These are phyloP conservation scores for Phortica magna DNA, from an alignment of 2,888 invertebrate species.

Conservation along the genomic window DNA sequence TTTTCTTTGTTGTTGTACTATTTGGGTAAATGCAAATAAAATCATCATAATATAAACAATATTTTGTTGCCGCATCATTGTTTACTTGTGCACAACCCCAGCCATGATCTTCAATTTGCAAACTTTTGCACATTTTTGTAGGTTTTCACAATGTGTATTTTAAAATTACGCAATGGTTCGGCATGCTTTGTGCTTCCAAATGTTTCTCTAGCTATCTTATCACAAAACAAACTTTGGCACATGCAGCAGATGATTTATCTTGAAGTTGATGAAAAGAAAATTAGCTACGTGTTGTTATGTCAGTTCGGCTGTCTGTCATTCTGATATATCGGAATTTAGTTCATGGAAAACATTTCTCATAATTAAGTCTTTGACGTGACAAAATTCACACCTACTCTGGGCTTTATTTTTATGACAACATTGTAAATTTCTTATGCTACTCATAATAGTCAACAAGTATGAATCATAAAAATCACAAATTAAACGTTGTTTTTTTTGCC, in stretches of 20 bases:
- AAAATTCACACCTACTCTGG: too few relatives aligned
- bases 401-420: too few relatives aligned
- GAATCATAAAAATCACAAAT: neutral
- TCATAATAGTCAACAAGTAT: too few relatives aligned
- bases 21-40: neutral
- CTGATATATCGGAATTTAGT: too few relatives aligned
- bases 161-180: too few relatives aligned
- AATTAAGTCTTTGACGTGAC: too few relatives aligned
- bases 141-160: neutral
- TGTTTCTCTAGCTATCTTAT: too few relatives aligned
- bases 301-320: neutral
- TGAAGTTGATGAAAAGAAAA: neutral
- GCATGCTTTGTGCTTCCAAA: too few relatives aligned
- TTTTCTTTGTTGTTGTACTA: neutral
- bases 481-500: neutral
- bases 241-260: neutral
- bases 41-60: neutral
- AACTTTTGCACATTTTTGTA: neutral
- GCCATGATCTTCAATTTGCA: constrained; percentile 5
- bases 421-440: too few relatives aligned
- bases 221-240: neutral
- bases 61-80: neutral
- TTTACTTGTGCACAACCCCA: neutral
- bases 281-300: neutral
- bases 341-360: too few relatives aligned